phyloP scores from a whole-genome alignment of 2,797 vertebrate species.

The Rhincodon typus region DNA sequence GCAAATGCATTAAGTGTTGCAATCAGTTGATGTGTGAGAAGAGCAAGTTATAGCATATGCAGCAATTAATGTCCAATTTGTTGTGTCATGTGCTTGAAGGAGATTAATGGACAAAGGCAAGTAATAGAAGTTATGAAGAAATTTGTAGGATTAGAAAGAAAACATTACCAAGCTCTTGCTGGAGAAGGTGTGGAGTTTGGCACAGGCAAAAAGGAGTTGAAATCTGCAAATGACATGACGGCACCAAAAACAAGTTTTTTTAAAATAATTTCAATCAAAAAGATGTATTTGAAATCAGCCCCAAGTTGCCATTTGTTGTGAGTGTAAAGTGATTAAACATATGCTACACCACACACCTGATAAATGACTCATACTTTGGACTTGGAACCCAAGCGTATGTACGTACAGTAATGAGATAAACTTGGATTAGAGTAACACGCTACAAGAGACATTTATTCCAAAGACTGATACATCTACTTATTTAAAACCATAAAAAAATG shows the following conservation, averaged over 20 bases:
- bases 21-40: neutral
- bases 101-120: neutral
- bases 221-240: neutral
- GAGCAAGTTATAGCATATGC: neutral
- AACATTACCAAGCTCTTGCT: neutral
- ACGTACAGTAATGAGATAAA: neutral
- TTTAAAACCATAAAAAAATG: constrained; percentile 7
- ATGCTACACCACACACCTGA: neutral
- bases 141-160: neutral
- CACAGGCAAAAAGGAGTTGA: neutral
- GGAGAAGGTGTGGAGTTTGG: neutral
- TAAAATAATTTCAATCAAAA: neutral
- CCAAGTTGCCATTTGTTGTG: neutral
- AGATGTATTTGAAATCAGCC: neutral
- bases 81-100: neutral
- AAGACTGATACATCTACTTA: neutral
- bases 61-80: neutral
- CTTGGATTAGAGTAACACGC: neutral
- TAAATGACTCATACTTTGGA: constrained; percentile 11
- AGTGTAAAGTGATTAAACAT: constrained; percentile 1
- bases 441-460: neutral
- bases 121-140: neutral
- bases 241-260: neutral
- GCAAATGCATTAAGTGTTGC: neutral
- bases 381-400: neutral